Evolutionary conservation across 2,888 invertebrate genomes (phyloP).

Genomic region (Axea sp.): DNA sequence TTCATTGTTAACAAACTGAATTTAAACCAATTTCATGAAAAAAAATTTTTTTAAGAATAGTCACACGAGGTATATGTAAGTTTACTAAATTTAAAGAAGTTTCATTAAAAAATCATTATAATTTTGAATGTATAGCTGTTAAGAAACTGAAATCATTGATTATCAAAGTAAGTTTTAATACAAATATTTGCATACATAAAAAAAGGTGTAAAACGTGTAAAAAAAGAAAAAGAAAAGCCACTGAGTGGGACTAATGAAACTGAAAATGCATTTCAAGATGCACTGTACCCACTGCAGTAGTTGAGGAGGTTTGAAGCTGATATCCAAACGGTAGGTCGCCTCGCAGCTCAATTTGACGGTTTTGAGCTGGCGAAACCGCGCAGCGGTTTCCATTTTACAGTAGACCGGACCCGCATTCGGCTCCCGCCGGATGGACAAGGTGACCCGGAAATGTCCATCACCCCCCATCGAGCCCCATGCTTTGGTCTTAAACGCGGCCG

Average conservation of each 20-base stretch:
- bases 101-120: too few relatives aligned
- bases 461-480: slow-evolving; percentile 71
- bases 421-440: slow-evolving; percentile 80
- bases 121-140: too few relatives aligned
- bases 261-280: slow-evolving; percentile 51
- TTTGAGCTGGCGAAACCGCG: slow-evolving; percentile 81
- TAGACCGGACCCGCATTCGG: slow-evolving; percentile 80
- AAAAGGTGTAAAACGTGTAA: too few relatives aligned
- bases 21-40: too few relatives aligned
- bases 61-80: too few relatives aligned
- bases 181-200: too few relatives aligned
- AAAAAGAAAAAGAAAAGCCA: too few relatives aligned
- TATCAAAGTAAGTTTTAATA: too few relatives aligned
- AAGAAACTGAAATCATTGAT: too few relatives aligned
- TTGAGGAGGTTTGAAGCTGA: slow-evolving; percentile 81
- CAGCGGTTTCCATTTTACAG: slow-evolving; percentile 82
- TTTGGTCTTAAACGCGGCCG: slow-evolving; percentile 36
- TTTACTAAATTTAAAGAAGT: too few relatives aligned
- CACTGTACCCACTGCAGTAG: slow-evolving; percentile 80
- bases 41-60: too few relatives aligned
- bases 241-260: slow-evolving; percentile 11
- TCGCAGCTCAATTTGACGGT: slow-evolving; percentile 82
- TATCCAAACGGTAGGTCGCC: slow-evolving; percentile 80
- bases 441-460: slow-evolving; percentile 79
- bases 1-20: too few relatives aligned